phyloP scores from a whole-genome alignment of 92 coral and sea anemone species.

The Palythoa grandiflora region DNA sequence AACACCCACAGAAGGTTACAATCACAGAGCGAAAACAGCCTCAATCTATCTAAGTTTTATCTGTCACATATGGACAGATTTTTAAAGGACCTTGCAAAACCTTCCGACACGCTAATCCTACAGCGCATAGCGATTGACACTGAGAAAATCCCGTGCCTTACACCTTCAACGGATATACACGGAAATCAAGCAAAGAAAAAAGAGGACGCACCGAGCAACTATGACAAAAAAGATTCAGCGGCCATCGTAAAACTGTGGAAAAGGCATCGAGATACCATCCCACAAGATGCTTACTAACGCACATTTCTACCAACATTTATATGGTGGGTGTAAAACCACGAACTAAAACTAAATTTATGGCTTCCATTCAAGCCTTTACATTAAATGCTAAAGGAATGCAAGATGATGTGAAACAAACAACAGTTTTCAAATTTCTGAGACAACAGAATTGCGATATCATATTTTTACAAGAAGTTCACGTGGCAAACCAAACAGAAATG shows the following conservation, averaged over 20 bases:
- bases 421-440: no score
- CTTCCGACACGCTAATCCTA: background rate
- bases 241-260: background rate
- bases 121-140: background rate
- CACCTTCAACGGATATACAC: background rate
- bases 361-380: background rate
- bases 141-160: background rate
- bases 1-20: background rate
- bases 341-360: background rate
- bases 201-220: background rate
- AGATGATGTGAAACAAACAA: no score
- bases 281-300: background rate
- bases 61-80: background rate
- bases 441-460: no score
- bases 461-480: no score
- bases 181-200: background rate
- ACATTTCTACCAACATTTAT: background rate
- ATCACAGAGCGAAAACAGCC: background rate
- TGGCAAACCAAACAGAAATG: no score
- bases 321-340: background rate
- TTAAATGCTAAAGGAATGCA: no score
- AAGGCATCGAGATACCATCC: background rate
- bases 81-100: background rate
- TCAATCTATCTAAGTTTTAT: no score
- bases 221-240: background rate